Conservation (phyloP, 1,140 invertebrate species). For the Thereuonema tuberculata region DNA sequence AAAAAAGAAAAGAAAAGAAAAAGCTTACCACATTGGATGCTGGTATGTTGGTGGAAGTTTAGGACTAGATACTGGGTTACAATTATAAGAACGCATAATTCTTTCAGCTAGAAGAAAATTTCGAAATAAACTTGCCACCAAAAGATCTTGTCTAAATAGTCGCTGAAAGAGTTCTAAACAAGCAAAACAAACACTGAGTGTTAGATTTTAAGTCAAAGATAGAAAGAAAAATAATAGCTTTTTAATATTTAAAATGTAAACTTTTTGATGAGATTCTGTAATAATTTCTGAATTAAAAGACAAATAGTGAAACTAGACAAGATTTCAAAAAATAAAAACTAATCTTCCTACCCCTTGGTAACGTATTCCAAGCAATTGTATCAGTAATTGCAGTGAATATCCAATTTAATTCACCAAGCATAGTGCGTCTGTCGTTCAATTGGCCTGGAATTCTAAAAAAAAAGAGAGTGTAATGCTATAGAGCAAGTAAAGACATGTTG, state of each 20-base stretch:
- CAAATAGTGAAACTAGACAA: too few species aligned
- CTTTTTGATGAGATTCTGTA: conserved; percentile 6
- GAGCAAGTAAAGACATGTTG: conserved; percentile 1
- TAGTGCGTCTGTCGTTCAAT: conserved; percentile 85
- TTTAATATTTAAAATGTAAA: conserved; percentile 13
- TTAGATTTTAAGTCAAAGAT: too few species aligned
- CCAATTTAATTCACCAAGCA: conserved; percentile 98
- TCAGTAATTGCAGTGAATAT: conserved; percentile 99
- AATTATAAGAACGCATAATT: conserved; percentile 92
- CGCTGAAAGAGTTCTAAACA: conserved; percentile 80
- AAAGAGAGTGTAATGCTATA: conserved; percentile 5
- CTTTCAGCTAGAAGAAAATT: conserved; percentile 95
- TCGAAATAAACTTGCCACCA: conserved; percentile 95
- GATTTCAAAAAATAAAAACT: too few species aligned
- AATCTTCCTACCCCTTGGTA: conserved; percentile 65
- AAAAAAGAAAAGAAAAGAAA: too few species aligned
- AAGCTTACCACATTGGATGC: conserved; percentile 44
- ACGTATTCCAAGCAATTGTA: conserved; percentile 98
- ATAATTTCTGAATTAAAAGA: not conserved
- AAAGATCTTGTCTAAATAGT: conserved; percentile 89
- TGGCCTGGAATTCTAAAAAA: conserved; percentile 75
- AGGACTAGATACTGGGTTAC: conserved; percentile 82
- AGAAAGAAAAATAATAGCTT: conserved; percentile 15
- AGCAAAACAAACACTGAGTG: too few species aligned
- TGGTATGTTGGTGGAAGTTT: conserved; percentile 77